phyloP scores from a whole-genome alignment of 2,113 vertebrate species.

The Amazona guildingii region DNA sequence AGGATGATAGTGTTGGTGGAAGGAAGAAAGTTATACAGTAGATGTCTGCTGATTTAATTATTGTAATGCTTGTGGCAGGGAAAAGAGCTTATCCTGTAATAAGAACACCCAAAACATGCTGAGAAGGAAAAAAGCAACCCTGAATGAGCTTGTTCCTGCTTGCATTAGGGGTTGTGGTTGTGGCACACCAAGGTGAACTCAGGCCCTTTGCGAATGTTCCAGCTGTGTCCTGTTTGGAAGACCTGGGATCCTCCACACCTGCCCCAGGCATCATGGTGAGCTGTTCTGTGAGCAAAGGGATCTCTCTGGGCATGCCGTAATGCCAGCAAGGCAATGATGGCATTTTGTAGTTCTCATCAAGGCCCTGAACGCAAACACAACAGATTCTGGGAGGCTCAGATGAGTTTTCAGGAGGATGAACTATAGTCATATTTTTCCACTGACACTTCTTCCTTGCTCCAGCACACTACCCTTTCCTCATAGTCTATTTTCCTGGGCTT shows the following conservation, averaged over 20 bases:
- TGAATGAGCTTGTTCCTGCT: neutral
- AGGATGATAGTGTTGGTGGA: neutral
- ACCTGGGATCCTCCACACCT: neutral
- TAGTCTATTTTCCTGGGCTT: neutral
- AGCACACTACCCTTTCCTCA: neutral
- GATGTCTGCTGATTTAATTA: neutral
- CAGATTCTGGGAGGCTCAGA: neutral
- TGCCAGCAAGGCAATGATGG: neutral
- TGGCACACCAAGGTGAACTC: neutral
- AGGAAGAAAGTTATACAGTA: constrained; percentile 21
- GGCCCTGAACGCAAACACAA: neutral
- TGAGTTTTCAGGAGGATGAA: neutral
- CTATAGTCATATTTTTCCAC: neutral
- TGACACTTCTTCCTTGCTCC: neutral
- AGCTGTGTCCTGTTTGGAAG: neutral
- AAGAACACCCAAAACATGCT: neutral
- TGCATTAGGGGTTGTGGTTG: neutral
- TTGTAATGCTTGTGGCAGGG: neutral
- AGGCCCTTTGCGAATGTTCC: neutral
- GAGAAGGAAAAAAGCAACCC: neutral
- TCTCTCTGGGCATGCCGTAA: neutral
- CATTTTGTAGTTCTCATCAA: neutral
- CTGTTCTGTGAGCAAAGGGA: neutral
- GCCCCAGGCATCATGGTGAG: neutral
- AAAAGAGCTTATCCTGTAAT: neutral